These are phyloP conservation scores for Zaprionus gabonicus DNA, from an alignment of 1,140 invertebrate species.

Conservation along the genomic window DNA sequence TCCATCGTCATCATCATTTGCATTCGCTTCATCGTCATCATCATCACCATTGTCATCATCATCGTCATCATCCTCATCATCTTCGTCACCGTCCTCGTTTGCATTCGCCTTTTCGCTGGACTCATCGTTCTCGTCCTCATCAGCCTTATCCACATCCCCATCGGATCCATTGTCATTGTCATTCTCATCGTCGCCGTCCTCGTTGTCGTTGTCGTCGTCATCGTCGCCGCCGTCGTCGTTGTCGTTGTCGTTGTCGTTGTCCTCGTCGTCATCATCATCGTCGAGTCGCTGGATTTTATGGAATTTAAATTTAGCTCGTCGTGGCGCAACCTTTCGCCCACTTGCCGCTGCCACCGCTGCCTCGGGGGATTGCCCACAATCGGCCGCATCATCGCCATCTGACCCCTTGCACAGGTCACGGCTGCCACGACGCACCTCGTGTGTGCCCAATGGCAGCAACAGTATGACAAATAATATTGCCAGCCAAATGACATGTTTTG, in stretches of 20 bases:
- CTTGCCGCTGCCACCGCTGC: constrained; percentile 14
- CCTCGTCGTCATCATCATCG: constrained; percentile 30
- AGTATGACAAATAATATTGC: constrained; percentile 31
- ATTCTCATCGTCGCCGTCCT: constrained; percentile 7
- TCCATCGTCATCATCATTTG: background rate
- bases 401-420: constrained; percentile 44
- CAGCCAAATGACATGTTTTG: constrained; percentile 24
- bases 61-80: constrained; percentile 3
- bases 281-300: constrained; percentile 63
- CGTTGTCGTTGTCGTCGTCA: background rate
- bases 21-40: background rate
- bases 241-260: constrained; percentile 3
- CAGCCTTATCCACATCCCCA: constrained; percentile 3
- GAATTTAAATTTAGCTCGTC: constrained; percentile 67
- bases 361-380: constrained; percentile 30
- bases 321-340: constrained; percentile 11
- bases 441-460: constrained; percentile 27
- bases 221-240: constrained; percentile 1
- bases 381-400: constrained; percentile 23
- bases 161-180: constrained; percentile 14
- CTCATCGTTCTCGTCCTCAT: constrained; percentile 34
- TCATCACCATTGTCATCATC: background rate
- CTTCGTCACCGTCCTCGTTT: constrained; percentile 13
- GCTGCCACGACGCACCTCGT: constrained; percentile 19
- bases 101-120: constrained; percentile 6